Base-by-base conservation (phyloP, 1,140 invertebrate genomes). In the Galendromus occidentalis region DNA sequence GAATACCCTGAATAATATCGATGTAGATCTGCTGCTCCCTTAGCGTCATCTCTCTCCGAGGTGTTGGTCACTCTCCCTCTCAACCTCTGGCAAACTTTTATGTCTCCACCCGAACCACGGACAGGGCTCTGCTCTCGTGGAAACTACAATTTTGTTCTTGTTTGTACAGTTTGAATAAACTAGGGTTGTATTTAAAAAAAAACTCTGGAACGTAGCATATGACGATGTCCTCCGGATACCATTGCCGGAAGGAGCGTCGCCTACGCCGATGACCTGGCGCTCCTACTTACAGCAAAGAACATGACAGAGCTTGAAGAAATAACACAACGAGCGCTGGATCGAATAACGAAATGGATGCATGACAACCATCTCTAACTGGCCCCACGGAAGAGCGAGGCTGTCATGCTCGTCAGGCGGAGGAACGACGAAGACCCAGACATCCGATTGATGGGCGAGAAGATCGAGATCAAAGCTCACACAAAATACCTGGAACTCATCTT, bases 251-350 rank as follows among this genome's bases (percentile, higher is more conserved):
- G 45, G 45, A 22, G 12, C 5, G 20, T 66, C 33, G 65, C 44
- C 17, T 66, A 33, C 28, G 64, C 64, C 7, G 64, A 65, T 39
- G 64, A 65, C 30, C 64, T 42, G 17, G 39, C 44, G 28, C 22
- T 65, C 22, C 64, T 65, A 22, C 7, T 42, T 12, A 33, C 64
- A 5, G 64, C 28, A n/a, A 65, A 65, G 44, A 25, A 20, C 22
- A 7, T 17, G 7, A 7, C 41, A 2, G 33, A 65, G 44, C 28
- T 65, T 9, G 28, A 42, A 39, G 39, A 9, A n/a, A 20, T 6
- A 14, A 42, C 18, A 41, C 33, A 65, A 22, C 1, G 12, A 17
- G 33, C 39, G 18, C 20, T 65, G 39, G 12, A 7, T 22, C 18
- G 41, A n/a, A 65, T 66, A 18, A 20, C 41, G 9, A 20, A 66